Base-by-base conservation (phyloP, 2,888 invertebrate species). In the Catocala sponsa region DNA sequence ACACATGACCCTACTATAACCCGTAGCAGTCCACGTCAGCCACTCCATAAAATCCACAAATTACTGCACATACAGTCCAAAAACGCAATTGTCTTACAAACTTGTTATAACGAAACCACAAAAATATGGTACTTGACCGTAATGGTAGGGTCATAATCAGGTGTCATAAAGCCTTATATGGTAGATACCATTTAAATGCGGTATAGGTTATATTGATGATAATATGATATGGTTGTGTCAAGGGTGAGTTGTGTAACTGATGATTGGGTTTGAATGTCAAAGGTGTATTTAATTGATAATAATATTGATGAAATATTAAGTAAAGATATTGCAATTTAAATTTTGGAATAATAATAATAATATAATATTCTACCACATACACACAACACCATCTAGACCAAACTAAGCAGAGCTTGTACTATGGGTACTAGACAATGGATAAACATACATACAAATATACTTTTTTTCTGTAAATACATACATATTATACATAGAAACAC, bases 141-240 rank as follows among this genome's bases (percentile, higher is more conserved):
- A 56, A 56, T n/a, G 33, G 56, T 12, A 41, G 32, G 41, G 48
- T 42, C 38, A 56, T 56, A 32, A 49, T 41, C 48, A 42, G 12
- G 9, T 38, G 11, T 32, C 41, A 10, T 15, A 32, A 35, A 10
- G 56, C 49, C 56, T 49, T 56, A 13, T 56, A 56, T 4, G 56
- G 56, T 12, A 42, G 38, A 42, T 38, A 32, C 0, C 33, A 9
- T 41, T 25, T 15, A n/a, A 38, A 15, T 33, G 5, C 33, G 46
- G 35, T 42, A 43, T 54, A 33, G n/a, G 33, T 6, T 13, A 11
- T 10, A 13, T 35, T 13, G 11, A 35, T 46, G 46, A 44, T 25
- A 38, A 41, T 15, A 7, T 35, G 44, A 46, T 25, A 12, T 15
- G 46, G 33, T 11, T 13, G 15, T 54, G 54, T 55, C 54, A 55